Percentiles rank a stretch among this genome's conserved stretches.
Conservation (phyloP, 2,797 vertebrate genomes). For the Pseudochromis fuscus region DNA sequence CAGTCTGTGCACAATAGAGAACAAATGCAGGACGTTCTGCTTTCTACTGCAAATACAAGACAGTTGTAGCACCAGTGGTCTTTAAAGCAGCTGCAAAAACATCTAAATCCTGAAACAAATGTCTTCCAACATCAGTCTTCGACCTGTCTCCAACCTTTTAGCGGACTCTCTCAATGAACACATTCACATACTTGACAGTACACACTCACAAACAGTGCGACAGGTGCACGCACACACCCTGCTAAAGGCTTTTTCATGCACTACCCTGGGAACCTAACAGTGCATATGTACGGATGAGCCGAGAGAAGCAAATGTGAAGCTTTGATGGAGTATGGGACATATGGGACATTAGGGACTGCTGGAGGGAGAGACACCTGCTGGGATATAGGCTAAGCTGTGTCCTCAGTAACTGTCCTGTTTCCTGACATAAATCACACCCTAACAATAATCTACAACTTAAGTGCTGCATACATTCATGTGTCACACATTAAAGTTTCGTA, state of each 20-base stretch:
- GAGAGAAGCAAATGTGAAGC: conserved; percentile 38
- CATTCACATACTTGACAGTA: conserved; percentile 19
- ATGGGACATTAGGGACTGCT: conserved; percentile 36
- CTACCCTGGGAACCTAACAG: conserved; percentile 56
- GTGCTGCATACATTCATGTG: neutral
- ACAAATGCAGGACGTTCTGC: neutral
- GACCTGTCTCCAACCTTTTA: conserved; percentile 45
- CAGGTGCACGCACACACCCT: conserved; percentile 61
- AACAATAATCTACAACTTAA: neutral
- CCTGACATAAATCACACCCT: conserved; percentile 18
- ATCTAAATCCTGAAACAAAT: conserved; percentile 42
- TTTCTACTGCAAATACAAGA: neutral
- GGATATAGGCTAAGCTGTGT: conserved; percentile 15
- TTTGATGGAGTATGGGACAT: conserved; percentile 63
- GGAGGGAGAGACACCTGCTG: conserved; percentile 46
- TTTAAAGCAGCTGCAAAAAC: conserved; percentile 44
- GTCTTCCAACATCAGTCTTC: conserved; percentile 42
- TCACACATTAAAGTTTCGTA: neutral
- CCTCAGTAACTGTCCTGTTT: neutral
- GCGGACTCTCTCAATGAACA: conserved; percentile 17
- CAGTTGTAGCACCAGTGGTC: neutral
- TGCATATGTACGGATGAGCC: conserved; percentile 24
- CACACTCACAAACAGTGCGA: conserved; percentile 34
- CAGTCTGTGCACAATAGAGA: neutral
- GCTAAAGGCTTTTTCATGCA: conserved; percentile 62